A percentile compares a stretch with the other conserved stretches of the same genome.
Evolutionary conservation across 2,888 invertebrate genomes (phyloP).

Genomic region (Platycnemis pennipes): DNA sequence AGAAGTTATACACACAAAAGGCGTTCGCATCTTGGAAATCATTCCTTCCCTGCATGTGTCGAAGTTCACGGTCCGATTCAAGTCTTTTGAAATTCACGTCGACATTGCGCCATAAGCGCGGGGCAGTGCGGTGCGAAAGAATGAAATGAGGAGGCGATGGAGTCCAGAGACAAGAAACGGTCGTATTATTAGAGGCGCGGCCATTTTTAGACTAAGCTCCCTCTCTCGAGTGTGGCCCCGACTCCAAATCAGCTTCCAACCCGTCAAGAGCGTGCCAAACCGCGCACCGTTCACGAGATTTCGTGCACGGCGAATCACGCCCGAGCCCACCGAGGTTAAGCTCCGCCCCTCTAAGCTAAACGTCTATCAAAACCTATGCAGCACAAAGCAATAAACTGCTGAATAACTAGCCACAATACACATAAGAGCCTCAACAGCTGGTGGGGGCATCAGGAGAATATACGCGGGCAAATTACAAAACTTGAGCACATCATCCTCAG

Average conservation of each 20-base stretch:
- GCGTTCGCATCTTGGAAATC: too few species aligned
- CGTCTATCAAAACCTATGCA: too few species aligned
- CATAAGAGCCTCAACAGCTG: too few species aligned
- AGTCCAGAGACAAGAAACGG: slow-evolving; percentile 27
- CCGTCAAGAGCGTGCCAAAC: not conserved
- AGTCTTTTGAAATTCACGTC: not conserved
- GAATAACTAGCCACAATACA: too few species aligned
- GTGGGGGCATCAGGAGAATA: too few species aligned
- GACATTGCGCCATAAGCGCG: not conserved
- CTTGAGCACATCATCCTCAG: too few species aligned
- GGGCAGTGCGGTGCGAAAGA: not conserved
- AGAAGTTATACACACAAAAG: too few species aligned
- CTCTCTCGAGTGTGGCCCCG: slow-evolving; percentile 28
- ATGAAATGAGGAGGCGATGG: not conserved
- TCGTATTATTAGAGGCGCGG: slow-evolving; percentile 59
- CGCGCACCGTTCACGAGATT: too few species aligned
- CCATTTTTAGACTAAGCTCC: slow-evolving; percentile 65
- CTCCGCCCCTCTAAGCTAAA: not conserved
- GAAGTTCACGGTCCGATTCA: not conserved
- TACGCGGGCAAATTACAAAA: too few species aligned
- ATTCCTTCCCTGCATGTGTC: too few species aligned
- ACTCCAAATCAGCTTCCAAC: not conserved
- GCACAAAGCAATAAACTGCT: too few species aligned
- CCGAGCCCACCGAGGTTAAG: not conserved
- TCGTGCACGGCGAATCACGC: too few species aligned